Conservation (phyloP, 2,113 vertebrate species). For the Melanerpes aurifrons region DNA sequence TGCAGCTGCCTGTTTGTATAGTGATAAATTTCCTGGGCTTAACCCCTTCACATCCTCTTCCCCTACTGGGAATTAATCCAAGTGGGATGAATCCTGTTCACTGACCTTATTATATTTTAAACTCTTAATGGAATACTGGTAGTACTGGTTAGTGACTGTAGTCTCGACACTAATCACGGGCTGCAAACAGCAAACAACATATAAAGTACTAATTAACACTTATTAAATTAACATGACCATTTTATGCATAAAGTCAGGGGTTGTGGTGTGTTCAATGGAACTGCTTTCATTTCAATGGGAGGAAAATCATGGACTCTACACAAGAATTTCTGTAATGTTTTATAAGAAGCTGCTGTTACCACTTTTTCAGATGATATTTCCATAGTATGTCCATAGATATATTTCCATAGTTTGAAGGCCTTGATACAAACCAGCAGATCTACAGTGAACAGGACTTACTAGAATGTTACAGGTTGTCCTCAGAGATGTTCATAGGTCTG, state of each 20-base stretch:
- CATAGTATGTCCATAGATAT: no score
- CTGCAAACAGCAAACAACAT: conserved; percentile 5
- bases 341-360: background rate
- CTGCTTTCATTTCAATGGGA: background rate
- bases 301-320: background rate
- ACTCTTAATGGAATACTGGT: conserved; percentile 4
- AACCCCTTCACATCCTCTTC: conserved; percentile 53
- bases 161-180: background rate
- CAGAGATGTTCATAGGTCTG: background rate
- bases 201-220: background rate
- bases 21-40: conserved; percentile 12
- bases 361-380: background rate
- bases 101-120: background rate
- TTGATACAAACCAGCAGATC: background rate
- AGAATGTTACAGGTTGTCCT: background rate
- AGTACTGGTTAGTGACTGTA: background rate
- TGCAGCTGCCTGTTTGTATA: conserved; percentile 27
- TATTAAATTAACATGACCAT: background rate
- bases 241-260: background rate
- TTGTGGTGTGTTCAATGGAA: background rate
- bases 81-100: background rate
- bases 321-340: background rate
- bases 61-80: background rate
- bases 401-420: background rate
- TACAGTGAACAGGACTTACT: background rate